Evolutionary conservation across 2,113 vertebrate genomes (phyloP).

Genomic region (Tinamus guttatus): DNA sequence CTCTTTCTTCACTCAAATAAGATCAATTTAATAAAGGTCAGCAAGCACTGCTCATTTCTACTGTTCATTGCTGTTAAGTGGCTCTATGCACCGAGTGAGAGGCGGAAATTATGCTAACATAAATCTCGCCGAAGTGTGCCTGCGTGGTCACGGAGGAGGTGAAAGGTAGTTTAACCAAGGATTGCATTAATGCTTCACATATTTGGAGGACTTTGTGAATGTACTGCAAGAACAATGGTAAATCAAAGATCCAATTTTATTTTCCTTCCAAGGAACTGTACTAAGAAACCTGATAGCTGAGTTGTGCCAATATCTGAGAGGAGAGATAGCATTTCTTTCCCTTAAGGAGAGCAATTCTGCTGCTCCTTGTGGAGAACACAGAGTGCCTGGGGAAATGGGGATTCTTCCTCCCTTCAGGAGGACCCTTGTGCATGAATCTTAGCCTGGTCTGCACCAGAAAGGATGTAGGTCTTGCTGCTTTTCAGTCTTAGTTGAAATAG

Average conservation of each 20-base stretch:
- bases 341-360: background rate
- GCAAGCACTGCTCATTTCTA: background rate
- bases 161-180: background rate
- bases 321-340: background rate
- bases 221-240: background rate
- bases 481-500: background rate
- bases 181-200: background rate
- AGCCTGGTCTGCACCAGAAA: background rate
- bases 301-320: background rate
- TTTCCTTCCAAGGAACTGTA: background rate
- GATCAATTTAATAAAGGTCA: background rate
- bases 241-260: background rate
- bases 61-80: background rate
- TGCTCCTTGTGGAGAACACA: background rate
- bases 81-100: background rate
- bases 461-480: background rate
- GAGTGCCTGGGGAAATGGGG: background rate
- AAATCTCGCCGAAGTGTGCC: background rate
- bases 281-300: background rate
- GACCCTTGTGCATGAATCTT: background rate
- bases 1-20: background rate
- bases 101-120: background rate
- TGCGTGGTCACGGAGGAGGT: background rate
- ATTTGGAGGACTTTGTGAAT: background rate
- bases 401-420: background rate